These are phyloP conservation scores for Daphoenositta chrysoptera DNA, from an alignment of 2,113 vertebrate genomes.

Conservation along the genomic window DNA sequence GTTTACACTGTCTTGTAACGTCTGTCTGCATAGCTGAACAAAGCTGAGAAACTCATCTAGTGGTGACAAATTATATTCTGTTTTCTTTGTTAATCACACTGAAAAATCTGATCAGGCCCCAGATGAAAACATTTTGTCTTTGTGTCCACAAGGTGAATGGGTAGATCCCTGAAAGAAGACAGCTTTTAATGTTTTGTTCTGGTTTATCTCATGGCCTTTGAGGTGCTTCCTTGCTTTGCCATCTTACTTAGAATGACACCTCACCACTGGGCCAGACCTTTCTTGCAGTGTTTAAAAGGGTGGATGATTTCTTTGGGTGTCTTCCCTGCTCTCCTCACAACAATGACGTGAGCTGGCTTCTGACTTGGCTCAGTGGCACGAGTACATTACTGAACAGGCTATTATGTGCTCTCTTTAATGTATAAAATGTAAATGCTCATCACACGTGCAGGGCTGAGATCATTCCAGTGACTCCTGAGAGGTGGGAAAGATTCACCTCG, in stretches of 20 bases:
- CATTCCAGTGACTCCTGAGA: background rate
- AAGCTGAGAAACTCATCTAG: background rate
- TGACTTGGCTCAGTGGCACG: background rate
- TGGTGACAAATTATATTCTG: background rate
- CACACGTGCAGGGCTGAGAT: background rate
- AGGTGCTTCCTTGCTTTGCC: background rate
- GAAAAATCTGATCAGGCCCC: background rate
- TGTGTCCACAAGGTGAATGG: background rate
- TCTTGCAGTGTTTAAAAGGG: background rate
- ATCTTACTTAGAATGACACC: background rate
- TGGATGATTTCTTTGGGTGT: background rate
- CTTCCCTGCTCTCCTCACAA: background rate
- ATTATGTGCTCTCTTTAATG: background rate
- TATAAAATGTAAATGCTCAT: background rate
- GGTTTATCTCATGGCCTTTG: background rate
- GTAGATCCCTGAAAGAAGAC: background rate
- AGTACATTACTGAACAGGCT: background rate
- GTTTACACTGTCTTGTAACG: background rate
- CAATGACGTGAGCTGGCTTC: background rate
- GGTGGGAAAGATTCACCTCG: background rate
- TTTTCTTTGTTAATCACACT: background rate
- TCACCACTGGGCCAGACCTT: background rate
- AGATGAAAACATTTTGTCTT: background rate
- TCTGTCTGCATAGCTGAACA: background rate
- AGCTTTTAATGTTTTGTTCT: background rate